These are phyloP conservation scores for Caerostris extrusa DNA, from an alignment of 1,140 invertebrate genomes.

Conservation along the genomic window DNA sequence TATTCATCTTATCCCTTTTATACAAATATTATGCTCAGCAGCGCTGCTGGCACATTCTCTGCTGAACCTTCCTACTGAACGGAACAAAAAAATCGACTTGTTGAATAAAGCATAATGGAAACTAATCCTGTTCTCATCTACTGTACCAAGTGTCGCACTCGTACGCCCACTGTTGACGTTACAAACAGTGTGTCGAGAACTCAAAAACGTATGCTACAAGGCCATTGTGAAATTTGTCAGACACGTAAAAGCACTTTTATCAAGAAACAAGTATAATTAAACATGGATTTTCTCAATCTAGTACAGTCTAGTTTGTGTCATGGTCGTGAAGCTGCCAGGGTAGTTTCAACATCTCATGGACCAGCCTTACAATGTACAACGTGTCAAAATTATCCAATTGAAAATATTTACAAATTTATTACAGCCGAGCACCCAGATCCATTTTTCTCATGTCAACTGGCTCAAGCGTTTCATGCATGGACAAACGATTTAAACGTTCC, in stretches of 20 bases:
- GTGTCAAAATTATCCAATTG: neutral
- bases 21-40: too few species aligned
- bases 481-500: constrained; percentile 17
- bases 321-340: neutral
- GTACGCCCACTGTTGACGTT: neutral
- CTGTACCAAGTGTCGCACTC: neutral
- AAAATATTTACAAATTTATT: neutral
- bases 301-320: neutral
- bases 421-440: neutral
- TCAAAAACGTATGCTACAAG: neutral
- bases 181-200: neutral
- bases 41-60: too few species aligned
- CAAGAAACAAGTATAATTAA: neutral
- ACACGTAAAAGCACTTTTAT: neutral
- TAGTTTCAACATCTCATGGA: neutral
- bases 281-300: neutral
- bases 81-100: too few species aligned
- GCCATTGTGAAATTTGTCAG: neutral
- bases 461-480: neutral
- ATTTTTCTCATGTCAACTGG: neutral
- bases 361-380: neutral
- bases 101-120: too few species aligned
- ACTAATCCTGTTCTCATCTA: neutral
- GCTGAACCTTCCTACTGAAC: too few species aligned
- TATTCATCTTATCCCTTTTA: too few species aligned